Evolutionary conservation across 2,113 vertebrate species (phyloP), one percentile per base, ranked within the genome.

Genomic region (Bos javanicus): DNA sequence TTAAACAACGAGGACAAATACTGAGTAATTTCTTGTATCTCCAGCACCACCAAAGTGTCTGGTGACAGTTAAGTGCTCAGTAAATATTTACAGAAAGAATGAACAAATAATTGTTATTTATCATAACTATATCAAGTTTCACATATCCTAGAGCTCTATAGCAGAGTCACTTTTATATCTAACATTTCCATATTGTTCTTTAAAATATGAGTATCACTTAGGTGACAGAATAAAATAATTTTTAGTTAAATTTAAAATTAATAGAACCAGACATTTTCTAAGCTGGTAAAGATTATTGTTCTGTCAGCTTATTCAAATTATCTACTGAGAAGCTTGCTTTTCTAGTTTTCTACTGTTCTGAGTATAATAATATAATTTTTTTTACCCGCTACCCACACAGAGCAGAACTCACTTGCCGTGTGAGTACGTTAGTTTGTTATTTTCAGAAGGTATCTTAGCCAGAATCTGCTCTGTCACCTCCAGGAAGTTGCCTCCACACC

Each of bases 391-490:
- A 56, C 64, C 87, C 96, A 93, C 36, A 2, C 30, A 39, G 8
- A 95, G 30, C 21, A 6, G 25, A 43, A 98, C 98, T 99, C 99
- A 99, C 99, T 98, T 99, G 98, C 99, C 99, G 74, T 99, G 99
- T 19, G 99, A 99, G 96, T 99, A 99, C 26, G 99, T 99, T 93
- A 99, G 98, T 57, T 99, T 99, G 99, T 99, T 99, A 98, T 99
- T 99, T 98, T 99, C 99, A 0, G 99, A 99, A 0, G 99, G 99
- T 94, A 99, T 99, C 97, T 99, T 99, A 5, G 99, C 99, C 98
- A 99, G 99, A 97, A 99, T 99, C 98, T 99, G 99, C 97, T 99
- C 99, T 0, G 99, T 99, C 98, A 99, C 99, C 98, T 99, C 99
- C 98, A 99, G 99, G 98, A 99, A 99, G 99, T 99, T 99, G 15